Evolutionary conservation across 2,888 invertebrate genomes (phyloP).

Genomic region (Ochropleura leucogaster): DNA sequence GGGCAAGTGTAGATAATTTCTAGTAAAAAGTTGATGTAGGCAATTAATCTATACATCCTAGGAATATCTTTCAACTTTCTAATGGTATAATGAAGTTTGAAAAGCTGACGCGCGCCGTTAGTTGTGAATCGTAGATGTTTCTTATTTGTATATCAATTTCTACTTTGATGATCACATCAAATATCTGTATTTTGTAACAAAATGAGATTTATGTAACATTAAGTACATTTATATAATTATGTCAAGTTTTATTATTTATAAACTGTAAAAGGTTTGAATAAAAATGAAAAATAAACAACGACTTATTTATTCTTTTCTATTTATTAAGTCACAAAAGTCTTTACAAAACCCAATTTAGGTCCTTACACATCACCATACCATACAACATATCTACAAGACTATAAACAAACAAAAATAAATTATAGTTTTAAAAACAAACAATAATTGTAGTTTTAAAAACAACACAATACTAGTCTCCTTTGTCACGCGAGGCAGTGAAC

Average conservation of each 20-base stretch:
- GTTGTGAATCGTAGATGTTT: background rate
- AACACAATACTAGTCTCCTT: slow-evolving; percentile 28
- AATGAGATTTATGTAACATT: slow-evolving; percentile 7
- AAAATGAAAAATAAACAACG: background rate
- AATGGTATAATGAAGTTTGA: background rate
- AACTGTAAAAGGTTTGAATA: slow-evolving; percentile 6
- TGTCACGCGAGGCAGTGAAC: slow-evolving; percentile 35
- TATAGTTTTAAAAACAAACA: background rate
- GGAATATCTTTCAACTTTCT: background rate
- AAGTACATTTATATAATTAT: background rate
- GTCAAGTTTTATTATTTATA: slow-evolving; percentile 3
- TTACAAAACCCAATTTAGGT: too few species aligned
- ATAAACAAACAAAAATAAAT: background rate
- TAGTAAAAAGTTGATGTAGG: background rate
- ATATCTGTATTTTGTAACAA: background rate
- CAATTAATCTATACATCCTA: too few species aligned
- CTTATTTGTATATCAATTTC: background rate
- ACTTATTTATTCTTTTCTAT: background rate
- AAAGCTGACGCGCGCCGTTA: background rate
- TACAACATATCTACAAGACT: background rate
- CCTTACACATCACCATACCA: too few species aligned
- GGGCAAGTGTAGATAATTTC: background rate
- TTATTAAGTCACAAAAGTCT: background rate
- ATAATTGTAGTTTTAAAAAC: slow-evolving; percentile 22
- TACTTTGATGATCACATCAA: background rate